Evolutionary conservation across 2,888 invertebrate genomes (phyloP).

Genomic region (Mimas tiliae): DNA sequence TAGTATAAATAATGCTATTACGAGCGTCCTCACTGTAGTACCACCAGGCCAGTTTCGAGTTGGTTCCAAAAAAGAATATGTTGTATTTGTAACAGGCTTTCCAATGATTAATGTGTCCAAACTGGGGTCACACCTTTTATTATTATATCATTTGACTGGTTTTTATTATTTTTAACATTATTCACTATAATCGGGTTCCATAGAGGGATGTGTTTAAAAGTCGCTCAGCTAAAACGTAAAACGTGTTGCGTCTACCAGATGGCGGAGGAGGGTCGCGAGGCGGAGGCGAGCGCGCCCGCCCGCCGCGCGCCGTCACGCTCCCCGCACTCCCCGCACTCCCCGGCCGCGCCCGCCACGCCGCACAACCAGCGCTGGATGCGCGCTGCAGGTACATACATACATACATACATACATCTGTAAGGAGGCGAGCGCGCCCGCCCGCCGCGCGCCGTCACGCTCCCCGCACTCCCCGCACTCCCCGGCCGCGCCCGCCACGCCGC

Average conservation of each 20-base stretch:
- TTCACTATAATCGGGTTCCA: too few relatives aligned
- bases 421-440: slow-evolving; percentile 86
- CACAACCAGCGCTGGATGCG: slow-evolving; percentile 79
- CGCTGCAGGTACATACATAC: slow-evolving; percentile 63
- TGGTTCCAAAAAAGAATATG: too few relatives aligned
- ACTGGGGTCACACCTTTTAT: too few relatives aligned
- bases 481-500: slow-evolving; percentile 56
- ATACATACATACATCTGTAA: background rate
- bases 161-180: too few relatives aligned
- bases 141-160: too few relatives aligned
- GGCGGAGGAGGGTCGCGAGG: slow-evolving; percentile 91
- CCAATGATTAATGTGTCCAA: too few relatives aligned
- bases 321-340: slow-evolving; percentile 53
- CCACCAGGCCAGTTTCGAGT: too few relatives aligned
- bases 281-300: slow-evolving; percentile 87
- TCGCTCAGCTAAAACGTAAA: background rate
- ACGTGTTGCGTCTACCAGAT: slow-evolving; percentile 45
- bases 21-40: too few relatives aligned
- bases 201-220: background rate
- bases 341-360: slow-evolving; percentile 54
- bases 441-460: slow-evolving; percentile 50
- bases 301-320: slow-evolving; percentile 50
- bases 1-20: too few relatives aligned
- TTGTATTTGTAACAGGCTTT: too few relatives aligned
- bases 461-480: slow-evolving; percentile 53